Conservation (phyloP, 2,113 vertebrate genomes). For the Edolisoma coerulescens region DNA sequence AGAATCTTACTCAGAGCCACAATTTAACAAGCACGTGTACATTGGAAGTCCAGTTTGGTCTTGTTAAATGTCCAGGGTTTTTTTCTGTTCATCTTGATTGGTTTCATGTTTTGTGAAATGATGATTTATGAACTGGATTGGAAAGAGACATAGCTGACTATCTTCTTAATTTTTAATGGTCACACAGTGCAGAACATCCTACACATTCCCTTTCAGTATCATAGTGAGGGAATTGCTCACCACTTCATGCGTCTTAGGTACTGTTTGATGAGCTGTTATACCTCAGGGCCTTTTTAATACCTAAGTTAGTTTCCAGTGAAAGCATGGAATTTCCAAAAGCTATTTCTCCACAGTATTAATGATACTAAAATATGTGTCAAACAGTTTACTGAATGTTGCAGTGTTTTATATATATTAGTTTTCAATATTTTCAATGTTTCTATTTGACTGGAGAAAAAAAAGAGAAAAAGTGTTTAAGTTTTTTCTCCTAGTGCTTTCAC, state of each 20-base stretch:
- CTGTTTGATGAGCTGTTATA: neutral
- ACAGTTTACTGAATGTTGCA: neutral
- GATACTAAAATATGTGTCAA: neutral
- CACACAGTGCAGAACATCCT: neutral
- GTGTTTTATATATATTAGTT: neutral
- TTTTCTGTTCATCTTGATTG: neutral
- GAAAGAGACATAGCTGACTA: neutral
- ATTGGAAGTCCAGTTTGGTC: neutral
- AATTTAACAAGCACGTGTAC: rapidly evolving
- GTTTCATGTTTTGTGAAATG: neutral
- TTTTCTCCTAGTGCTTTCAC: neutral
- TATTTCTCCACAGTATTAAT: neutral
- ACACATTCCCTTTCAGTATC: neutral
- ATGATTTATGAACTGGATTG: neutral
- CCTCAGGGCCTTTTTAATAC: neutral
- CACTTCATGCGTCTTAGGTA: neutral
- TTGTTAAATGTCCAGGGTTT: neutral
- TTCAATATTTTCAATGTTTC: neutral
- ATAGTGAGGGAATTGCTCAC: neutral
- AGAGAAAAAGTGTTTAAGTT: neutral
- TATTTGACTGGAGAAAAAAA: rapidly evolving
- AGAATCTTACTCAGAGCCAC: neutral
- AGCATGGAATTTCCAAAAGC: neutral
- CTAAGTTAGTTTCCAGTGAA: neutral
- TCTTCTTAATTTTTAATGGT: neutral